phyloP scores from a whole-genome alignment of 2,113 vertebrate genomes.

The Macrotus californicus region DNA sequence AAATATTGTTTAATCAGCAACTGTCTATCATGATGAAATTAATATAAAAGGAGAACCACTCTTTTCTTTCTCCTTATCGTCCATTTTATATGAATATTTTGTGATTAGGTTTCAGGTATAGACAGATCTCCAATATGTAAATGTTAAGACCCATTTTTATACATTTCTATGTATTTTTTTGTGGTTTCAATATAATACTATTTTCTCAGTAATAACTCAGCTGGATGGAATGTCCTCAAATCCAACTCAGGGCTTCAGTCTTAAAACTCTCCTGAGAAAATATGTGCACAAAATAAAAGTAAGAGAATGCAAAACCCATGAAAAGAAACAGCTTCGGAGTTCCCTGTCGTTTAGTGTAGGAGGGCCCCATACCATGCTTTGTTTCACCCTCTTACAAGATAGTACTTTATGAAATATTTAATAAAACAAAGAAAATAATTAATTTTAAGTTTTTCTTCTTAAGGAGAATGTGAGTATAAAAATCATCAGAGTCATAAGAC shows the following conservation, averaged over 20 bases:
- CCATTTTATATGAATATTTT: not conserved
- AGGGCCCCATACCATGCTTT: not conserved
- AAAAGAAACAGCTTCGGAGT: not conserved
- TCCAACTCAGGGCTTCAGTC: not conserved
- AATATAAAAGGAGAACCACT: not conserved
- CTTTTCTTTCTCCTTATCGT: not conserved
- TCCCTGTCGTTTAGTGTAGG: not conserved
- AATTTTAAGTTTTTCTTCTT: not conserved
- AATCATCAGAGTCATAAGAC: not conserved
- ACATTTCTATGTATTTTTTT: not conserved
- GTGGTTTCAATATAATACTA: not conserved
- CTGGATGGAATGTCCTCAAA: not conserved
- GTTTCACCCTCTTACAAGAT: not conserved
- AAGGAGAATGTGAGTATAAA: not conserved
- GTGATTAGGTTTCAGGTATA: not conserved
- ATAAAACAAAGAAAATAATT: not conserved
- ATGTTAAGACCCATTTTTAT: not conserved
- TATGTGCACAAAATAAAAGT: not conserved
- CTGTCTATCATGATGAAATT: not conserved
- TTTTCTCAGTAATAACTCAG: not conserved
- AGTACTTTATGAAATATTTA: not conserved
- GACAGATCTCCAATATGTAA: not conserved
- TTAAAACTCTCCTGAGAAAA: not conserved
- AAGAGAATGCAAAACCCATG: not conserved
- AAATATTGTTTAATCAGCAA: not conserved